Evolutionary conservation across 2,797 vertebrate species (phyloP), one percentile per base, ranked within the genome.

Genomic region (Dallia pectoralis): DNA sequence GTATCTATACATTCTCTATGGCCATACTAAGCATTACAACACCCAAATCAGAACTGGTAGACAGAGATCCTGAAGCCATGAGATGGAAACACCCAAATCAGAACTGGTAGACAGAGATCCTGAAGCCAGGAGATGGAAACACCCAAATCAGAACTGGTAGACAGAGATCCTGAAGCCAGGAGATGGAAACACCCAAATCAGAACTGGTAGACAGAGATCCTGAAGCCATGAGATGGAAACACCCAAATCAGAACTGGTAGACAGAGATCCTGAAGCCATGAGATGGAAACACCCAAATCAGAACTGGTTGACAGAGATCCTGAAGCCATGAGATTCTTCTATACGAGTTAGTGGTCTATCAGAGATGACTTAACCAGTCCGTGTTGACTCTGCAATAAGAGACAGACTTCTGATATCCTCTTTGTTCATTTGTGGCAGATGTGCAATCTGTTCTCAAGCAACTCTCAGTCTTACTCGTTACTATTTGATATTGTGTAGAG

Each of bases 341-440:
- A 56, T 1, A 44, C 66, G 44, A 67, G 71, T 36, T 71, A 70
- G 51, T 48, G 68, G 56, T 67, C 14, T 30, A 22, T 86, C 75
- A 72, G 47, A 69, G 67, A 65, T 86, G 86, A 88, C 49, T 51
- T 18, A 44, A 67, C 59, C 36, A 83, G 85, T 89, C 67, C 92
- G 90, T 90, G 89, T 90, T 83, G 83, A 96, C 93, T 95, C 93
- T 95, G 96, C 96, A 97, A 97, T 98, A 97, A 96, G 93, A 91
- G 87, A 81, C 63, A 12, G 77, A 80, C 72, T 64, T 77, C 70
- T 76, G 74, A 69, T 92, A 89, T 87, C 89, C 88, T 90, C 90
- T 89, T 87, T 91, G 77, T 76, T 87, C 92, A 88, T 94, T 92
- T 91, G 91, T 92, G 94, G 95, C 95, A 93, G 92, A 95, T 79